Evolutionary conservation across 1,140 invertebrate genomes (phyloP).

Genomic region (Cardiocondyla obscurior): DNA sequence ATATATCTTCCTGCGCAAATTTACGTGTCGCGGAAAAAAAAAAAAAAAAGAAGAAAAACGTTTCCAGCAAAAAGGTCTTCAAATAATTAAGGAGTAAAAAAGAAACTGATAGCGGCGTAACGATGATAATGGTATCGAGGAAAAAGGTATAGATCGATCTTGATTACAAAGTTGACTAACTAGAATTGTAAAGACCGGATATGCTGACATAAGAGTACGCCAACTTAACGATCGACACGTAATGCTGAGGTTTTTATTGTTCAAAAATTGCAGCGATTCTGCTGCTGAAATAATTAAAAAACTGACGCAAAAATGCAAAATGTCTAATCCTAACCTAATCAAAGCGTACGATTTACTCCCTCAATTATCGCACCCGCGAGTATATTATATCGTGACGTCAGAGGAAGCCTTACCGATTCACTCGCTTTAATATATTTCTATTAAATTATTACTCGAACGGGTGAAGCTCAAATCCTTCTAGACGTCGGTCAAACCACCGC

Average conservation of each 20-base stretch:
- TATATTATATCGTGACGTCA: conserved; percentile 20
- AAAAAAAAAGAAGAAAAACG: too few relatives aligned
- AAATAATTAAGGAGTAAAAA: background rate
- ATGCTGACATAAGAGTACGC: conserved; percentile 7
- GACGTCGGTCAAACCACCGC: background rate
- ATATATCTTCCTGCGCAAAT: background rate
- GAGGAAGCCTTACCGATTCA: background rate
- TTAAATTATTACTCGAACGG: background rate
- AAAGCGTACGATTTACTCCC: too few relatives aligned
- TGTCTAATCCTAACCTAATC: background rate
- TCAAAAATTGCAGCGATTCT: conserved; percentile 27
- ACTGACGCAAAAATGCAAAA: too few relatives aligned
- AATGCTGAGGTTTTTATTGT: background rate
- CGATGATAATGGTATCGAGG: background rate
- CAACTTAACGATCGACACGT: conserved; percentile 51
- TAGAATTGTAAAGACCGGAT: conserved; percentile 33
- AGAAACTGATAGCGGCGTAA: background rate
- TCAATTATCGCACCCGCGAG: background rate
- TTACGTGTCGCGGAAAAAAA: background rate
- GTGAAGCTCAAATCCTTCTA: background rate
- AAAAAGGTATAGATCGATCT: background rate
- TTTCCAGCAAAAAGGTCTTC: background rate
- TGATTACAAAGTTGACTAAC: conserved; percentile 28
- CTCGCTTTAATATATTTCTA: conserved; percentile 19
- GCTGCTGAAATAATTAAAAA: too few relatives aligned